Conservation (phyloP, 1,140 invertebrate species). For the Orussus abietinus region DNA sequence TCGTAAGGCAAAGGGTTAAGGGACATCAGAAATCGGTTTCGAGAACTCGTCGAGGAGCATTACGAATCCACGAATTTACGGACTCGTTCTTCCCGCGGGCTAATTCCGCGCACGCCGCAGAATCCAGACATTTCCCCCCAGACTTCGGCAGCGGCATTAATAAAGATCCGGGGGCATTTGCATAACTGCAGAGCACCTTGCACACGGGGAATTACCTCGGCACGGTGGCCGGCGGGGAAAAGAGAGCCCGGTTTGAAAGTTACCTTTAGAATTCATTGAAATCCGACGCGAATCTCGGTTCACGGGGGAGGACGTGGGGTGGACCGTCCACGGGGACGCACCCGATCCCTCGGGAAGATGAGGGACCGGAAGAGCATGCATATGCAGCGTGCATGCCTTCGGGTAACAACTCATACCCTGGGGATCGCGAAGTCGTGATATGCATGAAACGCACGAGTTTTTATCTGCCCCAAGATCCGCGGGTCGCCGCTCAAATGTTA, state of each 20-base stretch:
- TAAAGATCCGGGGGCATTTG: slow-evolving; percentile 32
- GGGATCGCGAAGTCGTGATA: slow-evolving; percentile 30
- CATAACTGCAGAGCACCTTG: slow-evolving; percentile 31
- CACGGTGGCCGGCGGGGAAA: neutral
- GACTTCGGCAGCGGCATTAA: slow-evolving; percentile 32
- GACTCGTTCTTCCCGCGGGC: no score
- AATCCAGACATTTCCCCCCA: no score
- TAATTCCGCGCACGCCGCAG: no score
- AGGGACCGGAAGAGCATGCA: slow-evolving; percentile 35
- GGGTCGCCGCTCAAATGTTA: slow-evolving; percentile 25
- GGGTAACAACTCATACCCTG: slow-evolving; percentile 47
- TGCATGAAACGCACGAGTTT: slow-evolving; percentile 43
- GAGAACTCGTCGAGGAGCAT: neutral
- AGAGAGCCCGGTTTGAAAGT: slow-evolving; percentile 21
- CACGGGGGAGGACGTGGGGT: neutral
- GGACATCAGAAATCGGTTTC: slow-evolving; percentile 1
- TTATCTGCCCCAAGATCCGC: slow-evolving; percentile 36
- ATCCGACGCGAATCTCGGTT: slow-evolving; percentile 24
- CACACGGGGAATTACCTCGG: slow-evolving; percentile 23
- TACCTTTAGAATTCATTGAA: slow-evolving; percentile 42
- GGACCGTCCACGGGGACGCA: neutral
- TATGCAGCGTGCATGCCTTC: slow-evolving; percentile 47
- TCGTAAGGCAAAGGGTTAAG: no score
- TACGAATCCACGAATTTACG: no score
- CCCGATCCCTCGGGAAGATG: neutral